These are phyloP conservation scores for Nerophis ophidion DNA, from an alignment of 2,113 vertebrate genomes.

Conservation along the genomic window DNA sequence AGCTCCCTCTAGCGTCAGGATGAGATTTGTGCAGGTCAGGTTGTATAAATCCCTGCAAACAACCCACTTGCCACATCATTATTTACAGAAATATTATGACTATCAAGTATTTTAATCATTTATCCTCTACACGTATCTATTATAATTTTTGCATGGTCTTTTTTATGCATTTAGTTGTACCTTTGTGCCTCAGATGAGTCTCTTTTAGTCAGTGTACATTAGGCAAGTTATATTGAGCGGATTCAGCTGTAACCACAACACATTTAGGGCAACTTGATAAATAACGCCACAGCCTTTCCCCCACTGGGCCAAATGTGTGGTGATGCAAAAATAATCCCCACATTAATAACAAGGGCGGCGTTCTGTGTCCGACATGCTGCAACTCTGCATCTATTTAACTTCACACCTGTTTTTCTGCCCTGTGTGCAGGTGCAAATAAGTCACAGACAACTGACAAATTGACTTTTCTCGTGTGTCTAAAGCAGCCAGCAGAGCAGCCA, in stretches of 20 bases:
- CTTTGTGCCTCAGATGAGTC: background rate
- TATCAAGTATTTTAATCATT: background rate
- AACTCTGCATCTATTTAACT: background rate
- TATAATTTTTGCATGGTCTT: background rate
- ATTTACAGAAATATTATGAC: background rate
- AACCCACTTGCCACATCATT: background rate
- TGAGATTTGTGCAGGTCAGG: conserved; percentile 18
- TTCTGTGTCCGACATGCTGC: background rate
- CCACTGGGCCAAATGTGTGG: background rate
- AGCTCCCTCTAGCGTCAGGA: conserved; percentile 56
- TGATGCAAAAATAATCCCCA: background rate
- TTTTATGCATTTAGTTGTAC: background rate
- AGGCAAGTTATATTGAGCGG: background rate
- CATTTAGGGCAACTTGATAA: background rate
- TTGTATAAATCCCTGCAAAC: background rate
- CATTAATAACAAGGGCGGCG: background rate
- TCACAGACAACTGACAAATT: background rate
- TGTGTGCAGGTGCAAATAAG: background rate
- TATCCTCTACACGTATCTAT: background rate
- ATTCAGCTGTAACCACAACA: background rate
- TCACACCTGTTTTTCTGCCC: background rate
- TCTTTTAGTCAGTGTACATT: background rate
- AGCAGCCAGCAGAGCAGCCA: conserved; percentile 55
- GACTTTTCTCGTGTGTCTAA: conserved; percentile 12
- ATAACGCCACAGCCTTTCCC: background rate